Evolutionary conservation across 2,888 invertebrate species (phyloP).

Genomic region (Callyntrura guangdongensis): DNA sequence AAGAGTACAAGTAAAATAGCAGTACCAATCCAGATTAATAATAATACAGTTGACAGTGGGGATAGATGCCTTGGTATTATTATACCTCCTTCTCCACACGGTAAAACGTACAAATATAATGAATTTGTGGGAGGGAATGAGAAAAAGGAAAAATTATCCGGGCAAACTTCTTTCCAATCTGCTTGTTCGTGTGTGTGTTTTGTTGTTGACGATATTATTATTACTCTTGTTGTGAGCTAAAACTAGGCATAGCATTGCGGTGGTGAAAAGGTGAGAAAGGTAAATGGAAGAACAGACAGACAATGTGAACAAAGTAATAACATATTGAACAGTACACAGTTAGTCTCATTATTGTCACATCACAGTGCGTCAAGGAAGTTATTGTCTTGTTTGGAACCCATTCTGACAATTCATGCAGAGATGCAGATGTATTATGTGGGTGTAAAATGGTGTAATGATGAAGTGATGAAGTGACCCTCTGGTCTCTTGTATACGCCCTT

Average conservation of each 20-base stretch:
- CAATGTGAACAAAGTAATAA: not conserved
- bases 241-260: slow-evolving; percentile 52
- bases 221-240: slow-evolving; percentile 51
- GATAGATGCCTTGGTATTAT: too few relatives aligned
- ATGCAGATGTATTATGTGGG: not conserved
- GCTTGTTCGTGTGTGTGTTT: not conserved
- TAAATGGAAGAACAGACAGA: slow-evolving; percentile 15
- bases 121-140: not conserved
- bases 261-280: slow-evolving; percentile 61
- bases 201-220: too few relatives aligned
- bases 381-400: too few relatives aligned
- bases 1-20: slow-evolving; percentile 25
- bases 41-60: too few relatives aligned
- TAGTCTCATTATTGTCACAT: too few relatives aligned
- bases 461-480: slow-evolving; percentile 58
- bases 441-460: not conserved
- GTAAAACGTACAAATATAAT: slow-evolving; percentile 11
- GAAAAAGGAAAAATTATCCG: slow-evolving; percentile 45
- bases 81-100: too few relatives aligned
- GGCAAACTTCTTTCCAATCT: slow-evolving; percentile 28
- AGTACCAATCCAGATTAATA: slow-evolving; percentile 1
- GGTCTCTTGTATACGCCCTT: not conserved
- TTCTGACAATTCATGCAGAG: too few relatives aligned
- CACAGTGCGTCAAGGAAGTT: not conserved
- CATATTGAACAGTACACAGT: too few relatives aligned